Evolutionary conservation across 2,113 vertebrate species (phyloP), one percentile per base, ranked within the genome.

Genomic region (Nymphicus hollandicus): DNA sequence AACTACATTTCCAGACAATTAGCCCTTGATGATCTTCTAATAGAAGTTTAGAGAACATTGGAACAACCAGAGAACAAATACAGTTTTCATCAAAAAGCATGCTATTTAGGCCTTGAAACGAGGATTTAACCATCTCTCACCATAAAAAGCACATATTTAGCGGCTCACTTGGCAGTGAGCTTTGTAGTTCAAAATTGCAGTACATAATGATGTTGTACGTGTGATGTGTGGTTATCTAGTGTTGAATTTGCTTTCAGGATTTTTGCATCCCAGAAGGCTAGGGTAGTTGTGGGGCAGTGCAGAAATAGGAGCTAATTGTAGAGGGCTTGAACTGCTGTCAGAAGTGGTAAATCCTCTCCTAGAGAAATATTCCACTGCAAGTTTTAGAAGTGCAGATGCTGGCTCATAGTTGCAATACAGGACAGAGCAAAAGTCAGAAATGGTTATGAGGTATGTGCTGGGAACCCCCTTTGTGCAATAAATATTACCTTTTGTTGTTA

Each of bases 1-100:
- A 96, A 5, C 61, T 81, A 17, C 2, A 9, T 84, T 94, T 96
- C 93, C 70, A 91, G 88, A 63, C 86, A 96, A 96, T 96, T 97
- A 95, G 93, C 44, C 49, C 84, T 84, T 89, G 82, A 90, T 91
- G 92, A 65, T 96, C 72, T 93, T 56, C 10, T 79, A 28, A 73
- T 28, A 89, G 86, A 94, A 84, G 52, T 96, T 89, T 16, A 79
- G 63, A 73, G 88, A 81, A 50, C 73, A 39, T 31, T 80, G 73
- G n/a, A 81, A 92, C 1, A 11, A 74, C 82, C 31, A 22, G 72
- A 71, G 49, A 84, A 27, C 86, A 65, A 72, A 74, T 22, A 74
- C 11, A 10, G 10, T 53, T 77, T 81, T 85, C 33, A 35, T 5
- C 7, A 3, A n/a, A n/a, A 53, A 46, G 15, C 12, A 2, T 55